A percentile compares a stretch with the other conserved stretches of the same genome.
Conservation (phyloP, 2,113 vertebrate species). For the Tichodroma muraria region DNA sequence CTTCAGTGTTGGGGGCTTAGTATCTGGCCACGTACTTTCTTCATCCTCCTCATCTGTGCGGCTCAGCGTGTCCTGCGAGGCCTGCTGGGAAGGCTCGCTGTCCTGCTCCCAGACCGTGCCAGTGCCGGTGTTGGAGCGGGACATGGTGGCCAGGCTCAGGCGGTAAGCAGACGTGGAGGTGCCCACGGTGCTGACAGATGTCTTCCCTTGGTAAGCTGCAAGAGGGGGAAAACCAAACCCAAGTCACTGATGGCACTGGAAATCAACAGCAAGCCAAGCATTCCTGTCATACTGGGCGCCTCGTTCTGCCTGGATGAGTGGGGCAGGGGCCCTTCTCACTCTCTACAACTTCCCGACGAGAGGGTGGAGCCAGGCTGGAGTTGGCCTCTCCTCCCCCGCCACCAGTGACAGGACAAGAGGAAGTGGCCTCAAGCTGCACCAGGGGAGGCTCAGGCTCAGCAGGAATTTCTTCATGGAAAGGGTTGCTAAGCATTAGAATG, state of each 20-base stretch:
- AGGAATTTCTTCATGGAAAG: not conserved
- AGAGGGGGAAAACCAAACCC: not conserved
- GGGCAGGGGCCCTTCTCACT: too few relatives aligned
- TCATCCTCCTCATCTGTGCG: constrained; percentile 97
- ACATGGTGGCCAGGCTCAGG: constrained; percentile 97
- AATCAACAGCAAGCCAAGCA: not conserved
- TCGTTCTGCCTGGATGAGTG: not conserved
- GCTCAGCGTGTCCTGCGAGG: constrained; percentile 95
- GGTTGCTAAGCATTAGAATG: not conserved
- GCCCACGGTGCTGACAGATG: constrained; percentile 94
- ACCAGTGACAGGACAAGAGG: not conserved
- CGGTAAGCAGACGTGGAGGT: constrained; percentile 96
- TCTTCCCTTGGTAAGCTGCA: constrained; percentile 96
- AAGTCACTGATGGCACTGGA: not conserved
- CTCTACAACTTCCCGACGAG: not conserved
- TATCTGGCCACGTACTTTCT: constrained; percentile 81
- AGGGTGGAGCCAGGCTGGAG: not conserved
- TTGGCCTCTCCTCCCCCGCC: not conserved
- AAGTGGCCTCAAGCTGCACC: not conserved
- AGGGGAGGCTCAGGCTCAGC: not conserved
- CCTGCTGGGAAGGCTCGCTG: constrained; percentile 94
- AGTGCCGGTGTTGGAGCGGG: constrained; percentile 95
- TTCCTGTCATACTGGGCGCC: accelerated
- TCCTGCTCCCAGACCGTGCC: constrained; percentile 99
- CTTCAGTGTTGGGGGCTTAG: not conserved